Conservation (phyloP, 2,113 vertebrate species). For the Urocynchramus pylzowi region DNA sequence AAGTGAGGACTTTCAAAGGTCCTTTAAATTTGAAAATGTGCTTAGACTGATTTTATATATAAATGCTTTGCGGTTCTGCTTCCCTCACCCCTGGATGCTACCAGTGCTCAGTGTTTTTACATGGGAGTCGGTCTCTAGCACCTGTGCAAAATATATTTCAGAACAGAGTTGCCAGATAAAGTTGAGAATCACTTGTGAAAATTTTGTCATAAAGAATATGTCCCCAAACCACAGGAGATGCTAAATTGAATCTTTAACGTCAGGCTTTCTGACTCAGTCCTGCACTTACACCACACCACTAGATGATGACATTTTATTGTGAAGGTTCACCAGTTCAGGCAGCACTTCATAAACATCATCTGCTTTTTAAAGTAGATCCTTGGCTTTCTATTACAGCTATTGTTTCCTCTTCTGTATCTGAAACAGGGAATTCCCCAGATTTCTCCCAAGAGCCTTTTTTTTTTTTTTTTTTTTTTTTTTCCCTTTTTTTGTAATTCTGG, state of each 20-base stretch:
- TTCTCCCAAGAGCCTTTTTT: neutral
- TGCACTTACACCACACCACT: neutral
- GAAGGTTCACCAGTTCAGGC: neutral
- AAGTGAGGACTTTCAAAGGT: neutral
- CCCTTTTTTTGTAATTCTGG: neutral
- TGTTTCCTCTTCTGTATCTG: neutral
- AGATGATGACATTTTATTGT: neutral
- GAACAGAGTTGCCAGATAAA: neutral
- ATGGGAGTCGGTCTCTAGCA: neutral
- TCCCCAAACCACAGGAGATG: neutral
- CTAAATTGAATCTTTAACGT: neutral
- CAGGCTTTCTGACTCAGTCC: slow-evolving; percentile 4
- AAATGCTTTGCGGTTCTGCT: neutral
- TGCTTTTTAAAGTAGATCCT: neutral
- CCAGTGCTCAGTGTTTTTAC: neutral
- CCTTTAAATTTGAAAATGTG: neutral
- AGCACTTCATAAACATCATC: neutral
- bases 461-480: neutral
- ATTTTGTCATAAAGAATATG: neutral
- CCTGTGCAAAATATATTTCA: neutral
- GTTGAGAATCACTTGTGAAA: neutral
- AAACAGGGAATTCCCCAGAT: slow-evolving; percentile 17
- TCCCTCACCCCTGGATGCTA: rapidly evolving
- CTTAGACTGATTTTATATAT: neutral
- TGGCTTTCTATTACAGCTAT: neutral